Conservation (phyloP, 2,888 invertebrate genomes). For the Papilio gigon region DNA sequence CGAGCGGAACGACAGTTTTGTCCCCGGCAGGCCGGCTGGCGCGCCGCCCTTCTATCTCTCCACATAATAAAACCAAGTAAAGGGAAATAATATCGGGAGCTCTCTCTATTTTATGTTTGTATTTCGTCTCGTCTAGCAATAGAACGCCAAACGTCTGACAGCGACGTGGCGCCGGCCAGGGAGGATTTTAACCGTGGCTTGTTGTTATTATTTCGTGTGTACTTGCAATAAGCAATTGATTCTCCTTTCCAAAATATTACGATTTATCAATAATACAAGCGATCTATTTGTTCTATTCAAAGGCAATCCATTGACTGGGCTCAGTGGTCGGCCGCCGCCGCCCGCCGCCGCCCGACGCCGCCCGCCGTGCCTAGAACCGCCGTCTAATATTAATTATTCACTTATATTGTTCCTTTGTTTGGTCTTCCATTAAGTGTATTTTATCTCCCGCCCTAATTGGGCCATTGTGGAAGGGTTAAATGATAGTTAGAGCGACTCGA, state of each 20-base stretch:
- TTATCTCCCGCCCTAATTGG: conserved; percentile 10
- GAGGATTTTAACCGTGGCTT: too few species aligned
- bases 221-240: background rate
- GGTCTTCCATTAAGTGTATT: conserved; percentile 20
- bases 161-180: too few species aligned
- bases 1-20: conserved; percentile 32
- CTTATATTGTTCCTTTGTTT: conserved; percentile 21
- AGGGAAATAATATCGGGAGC: conserved; percentile 20
- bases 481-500: conserved; percentile 4
- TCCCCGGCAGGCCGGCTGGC: conserved; percentile 12
- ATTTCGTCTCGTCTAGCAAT: background rate
- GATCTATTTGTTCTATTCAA: conserved; percentile 9
- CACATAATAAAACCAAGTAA: conserved; percentile 33
- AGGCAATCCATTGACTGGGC: background rate
- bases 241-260: background rate
- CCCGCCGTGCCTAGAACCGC: background rate
- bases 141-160: background rate
- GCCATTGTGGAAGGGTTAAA: conserved; percentile 8
- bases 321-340: background rate
- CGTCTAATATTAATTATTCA: conserved; percentile 14
- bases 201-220: too few species aligned
- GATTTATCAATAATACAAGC: background rate
- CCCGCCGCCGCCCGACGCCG: background rate
- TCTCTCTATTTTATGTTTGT: conserved; percentile 23
- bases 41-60: conserved; percentile 23